Percentiles rank a stretch among this genome's conserved stretches.
Conservation (phyloP, 1,140 invertebrate species). For the Zaprionus tsacasi region DNA sequence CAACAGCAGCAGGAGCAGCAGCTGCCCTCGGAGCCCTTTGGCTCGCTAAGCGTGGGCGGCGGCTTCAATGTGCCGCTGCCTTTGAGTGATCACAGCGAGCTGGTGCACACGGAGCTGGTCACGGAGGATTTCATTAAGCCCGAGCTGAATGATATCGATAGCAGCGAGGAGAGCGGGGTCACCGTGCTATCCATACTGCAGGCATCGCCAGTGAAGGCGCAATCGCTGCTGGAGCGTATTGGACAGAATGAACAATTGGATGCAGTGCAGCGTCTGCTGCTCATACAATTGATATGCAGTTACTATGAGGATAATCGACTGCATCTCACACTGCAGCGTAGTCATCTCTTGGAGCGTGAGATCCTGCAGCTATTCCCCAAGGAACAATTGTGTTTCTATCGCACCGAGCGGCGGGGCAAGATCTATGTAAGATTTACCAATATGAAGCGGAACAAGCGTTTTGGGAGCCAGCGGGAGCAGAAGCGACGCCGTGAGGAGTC, state of each 20-base stretch:
- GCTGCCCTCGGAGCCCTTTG: constrained; percentile 55
- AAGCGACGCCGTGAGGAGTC: constrained; percentile 52
- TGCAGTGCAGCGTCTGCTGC: constrained; percentile 56
- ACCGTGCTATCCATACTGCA: constrained; percentile 67
- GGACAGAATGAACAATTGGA: constrained; percentile 58
- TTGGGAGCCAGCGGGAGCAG: constrained; percentile 44
- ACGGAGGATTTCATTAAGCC: constrained; percentile 18
- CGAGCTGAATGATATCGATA: constrained; percentile 19
- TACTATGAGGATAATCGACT: constrained; percentile 74
- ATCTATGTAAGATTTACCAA: constrained; percentile 77
- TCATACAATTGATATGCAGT: constrained; percentile 73
- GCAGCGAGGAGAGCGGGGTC: constrained; percentile 48
- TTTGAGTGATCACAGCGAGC: constrained; percentile 33
- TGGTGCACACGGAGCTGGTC: constrained; percentile 48
- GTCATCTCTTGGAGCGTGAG: constrained; percentile 71
- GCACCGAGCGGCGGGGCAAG: constrained; percentile 75
- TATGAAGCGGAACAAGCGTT: constrained; percentile 72
- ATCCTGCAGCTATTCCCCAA: constrained; percentile 68
- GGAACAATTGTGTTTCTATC: constrained; percentile 71
- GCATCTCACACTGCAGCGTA: constrained; percentile 72
- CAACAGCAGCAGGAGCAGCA: constrained; percentile 9
- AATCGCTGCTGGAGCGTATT: constrained; percentile 53
- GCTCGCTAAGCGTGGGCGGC: constrained; percentile 28
- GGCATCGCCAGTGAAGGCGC: constrained; percentile 48
- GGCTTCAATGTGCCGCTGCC: constrained; percentile 41